Evolutionary conservation across 2,797 vertebrate genomes (phyloP).

Genomic region (Hapalemur alaotrensis): DNA sequence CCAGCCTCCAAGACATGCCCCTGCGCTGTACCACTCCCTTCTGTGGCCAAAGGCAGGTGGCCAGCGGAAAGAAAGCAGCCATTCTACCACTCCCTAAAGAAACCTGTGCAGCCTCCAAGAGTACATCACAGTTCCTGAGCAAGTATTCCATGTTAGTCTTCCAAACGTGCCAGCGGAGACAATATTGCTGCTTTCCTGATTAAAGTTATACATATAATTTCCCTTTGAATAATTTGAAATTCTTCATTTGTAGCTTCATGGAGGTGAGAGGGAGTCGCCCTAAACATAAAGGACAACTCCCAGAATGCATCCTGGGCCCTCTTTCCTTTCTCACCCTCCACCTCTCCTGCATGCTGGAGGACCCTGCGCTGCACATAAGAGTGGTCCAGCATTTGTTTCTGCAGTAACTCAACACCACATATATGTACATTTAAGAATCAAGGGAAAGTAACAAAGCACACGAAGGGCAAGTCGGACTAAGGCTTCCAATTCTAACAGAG

Average conservation of each 20-base stretch:
- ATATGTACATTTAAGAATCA: background rate
- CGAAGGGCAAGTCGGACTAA: background rate
- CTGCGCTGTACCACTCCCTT: background rate
- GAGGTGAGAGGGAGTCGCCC: background rate
- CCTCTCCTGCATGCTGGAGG: background rate
- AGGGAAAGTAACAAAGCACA: background rate
- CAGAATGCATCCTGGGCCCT: too few relatives aligned
- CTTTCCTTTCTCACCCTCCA: too few relatives aligned
- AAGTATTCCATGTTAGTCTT: background rate
- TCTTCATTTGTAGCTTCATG: background rate
- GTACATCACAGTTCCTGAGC: background rate
- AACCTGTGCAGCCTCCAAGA: background rate
- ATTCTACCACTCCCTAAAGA: background rate
- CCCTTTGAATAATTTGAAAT: background rate
- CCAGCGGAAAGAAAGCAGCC: background rate
- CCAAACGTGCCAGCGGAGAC: accelerated
- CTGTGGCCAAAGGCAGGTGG: background rate
- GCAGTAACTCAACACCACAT: background rate
- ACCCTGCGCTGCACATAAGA: background rate
- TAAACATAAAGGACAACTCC: background rate
- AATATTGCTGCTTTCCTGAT: background rate
- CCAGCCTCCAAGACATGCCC: background rate
- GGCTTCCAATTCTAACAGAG: background rate
- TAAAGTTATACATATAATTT: background rate
- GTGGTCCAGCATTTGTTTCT: background rate